Percentiles rank a stretch among this genome's conserved stretches.
Conservation (phyloP, 2,797 vertebrate species). For the Masticophis lateralis region DNA sequence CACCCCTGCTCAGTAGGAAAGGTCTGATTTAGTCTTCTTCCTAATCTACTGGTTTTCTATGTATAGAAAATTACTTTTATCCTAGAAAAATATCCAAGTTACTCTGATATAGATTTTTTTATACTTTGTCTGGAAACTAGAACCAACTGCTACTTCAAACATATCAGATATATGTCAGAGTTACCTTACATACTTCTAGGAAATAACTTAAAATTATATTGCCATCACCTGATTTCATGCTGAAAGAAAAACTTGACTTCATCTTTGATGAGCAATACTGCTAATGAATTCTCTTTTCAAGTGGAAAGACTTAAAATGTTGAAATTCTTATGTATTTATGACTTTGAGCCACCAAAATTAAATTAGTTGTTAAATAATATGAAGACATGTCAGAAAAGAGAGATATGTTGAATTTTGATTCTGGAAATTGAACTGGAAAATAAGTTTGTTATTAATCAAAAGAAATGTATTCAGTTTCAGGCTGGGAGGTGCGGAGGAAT, state of each 20-base stretch:
- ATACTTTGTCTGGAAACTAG: not conserved
- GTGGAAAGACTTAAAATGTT: conserved; percentile 3
- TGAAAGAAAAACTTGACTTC: conserved; percentile 24
- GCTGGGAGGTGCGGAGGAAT: not conserved
- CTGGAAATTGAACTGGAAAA: conserved; percentile 1
- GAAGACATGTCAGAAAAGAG: not conserved
- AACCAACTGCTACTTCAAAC: not conserved
- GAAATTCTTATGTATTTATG: not conserved
- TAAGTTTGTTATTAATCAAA: conserved; percentile 6
- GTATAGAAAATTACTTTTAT: not conserved
- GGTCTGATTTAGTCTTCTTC: not conserved
- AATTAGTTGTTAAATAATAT: conserved; percentile 8
- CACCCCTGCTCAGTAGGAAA: not conserved
- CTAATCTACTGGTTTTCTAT: not conserved
- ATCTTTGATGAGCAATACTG: conserved; percentile 30
- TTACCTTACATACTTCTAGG: not conserved
- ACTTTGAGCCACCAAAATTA: not conserved
- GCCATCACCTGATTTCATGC: not conserved
- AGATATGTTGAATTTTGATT: not conserved
- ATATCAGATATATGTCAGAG: not conserved
- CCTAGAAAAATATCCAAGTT: not conserved
- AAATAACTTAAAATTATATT: not conserved
- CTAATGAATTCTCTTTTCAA: conserved; percentile 27
- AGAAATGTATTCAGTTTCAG: not conserved
- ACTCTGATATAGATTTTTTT: not conserved